Conservation (phyloP, 2,888 invertebrate species). For the Chymomyza fuscimana region DNA sequence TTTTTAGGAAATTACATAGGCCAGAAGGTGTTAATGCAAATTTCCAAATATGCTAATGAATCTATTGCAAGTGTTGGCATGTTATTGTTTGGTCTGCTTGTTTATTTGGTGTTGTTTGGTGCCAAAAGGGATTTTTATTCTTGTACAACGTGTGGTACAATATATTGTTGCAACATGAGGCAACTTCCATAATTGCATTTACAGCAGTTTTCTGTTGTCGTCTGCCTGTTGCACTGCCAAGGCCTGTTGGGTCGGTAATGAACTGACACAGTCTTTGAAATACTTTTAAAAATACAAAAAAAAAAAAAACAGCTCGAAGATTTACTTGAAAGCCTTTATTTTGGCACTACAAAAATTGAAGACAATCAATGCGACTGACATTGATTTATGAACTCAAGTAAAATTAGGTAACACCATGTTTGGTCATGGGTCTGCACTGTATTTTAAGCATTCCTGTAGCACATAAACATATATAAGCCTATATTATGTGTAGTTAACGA, state of each 20-base stretch:
- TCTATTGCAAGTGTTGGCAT: slow-evolving; percentile 44
- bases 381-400: slow-evolving; percentile 77
- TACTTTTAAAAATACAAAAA: neutral
- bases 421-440: slow-evolving; percentile 52
- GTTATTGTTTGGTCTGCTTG: neutral
- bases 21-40: slow-evolving; percentile 77
- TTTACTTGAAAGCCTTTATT: neutral
- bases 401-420: slow-evolving; percentile 78
- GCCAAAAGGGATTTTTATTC: slow-evolving; percentile 36
- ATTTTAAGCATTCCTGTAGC: slow-evolving; percentile 21
- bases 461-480: neutral
- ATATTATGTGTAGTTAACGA: too few species aligned
- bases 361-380: slow-evolving; percentile 76
- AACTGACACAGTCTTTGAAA: neutral
- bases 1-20: slow-evolving; percentile 69
- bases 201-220: neutral
- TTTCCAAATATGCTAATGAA: slow-evolving; percentile 75
- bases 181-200: slow-evolving; percentile 58
- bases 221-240: slow-evolving; percentile 17
- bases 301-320: neutral
- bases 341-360: slow-evolving; percentile 51
- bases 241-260: neutral
- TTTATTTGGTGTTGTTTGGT: slow-evolving; percentile 16
- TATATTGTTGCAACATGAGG: slow-evolving; percentile 34
- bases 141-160: neutral